Evolutionary conservation across 2,113 vertebrate species (phyloP).

Genomic region (Podilymbus podiceps): DNA sequence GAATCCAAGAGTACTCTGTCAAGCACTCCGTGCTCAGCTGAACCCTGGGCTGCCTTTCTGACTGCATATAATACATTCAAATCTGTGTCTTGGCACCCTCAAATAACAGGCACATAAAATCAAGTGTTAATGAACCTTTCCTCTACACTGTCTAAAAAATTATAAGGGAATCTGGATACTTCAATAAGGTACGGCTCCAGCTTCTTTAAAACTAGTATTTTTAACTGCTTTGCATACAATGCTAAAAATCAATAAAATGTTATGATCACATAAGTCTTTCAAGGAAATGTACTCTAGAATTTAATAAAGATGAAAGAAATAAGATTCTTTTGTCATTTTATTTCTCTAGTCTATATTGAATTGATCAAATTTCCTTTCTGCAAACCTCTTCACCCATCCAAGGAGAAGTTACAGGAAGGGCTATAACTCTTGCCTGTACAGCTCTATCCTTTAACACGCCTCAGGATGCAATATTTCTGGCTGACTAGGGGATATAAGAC

Average conservation of each 20-base stretch:
- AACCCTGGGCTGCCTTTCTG: background rate
- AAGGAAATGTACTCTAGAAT: background rate
- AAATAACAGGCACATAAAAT: background rate
- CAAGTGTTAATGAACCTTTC: background rate
- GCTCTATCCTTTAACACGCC: background rate
- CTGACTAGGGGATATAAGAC: background rate
- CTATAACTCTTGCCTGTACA: background rate
- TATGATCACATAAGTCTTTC: background rate
- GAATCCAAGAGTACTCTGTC: background rate
- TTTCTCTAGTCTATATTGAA: background rate
- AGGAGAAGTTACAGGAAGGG: background rate
- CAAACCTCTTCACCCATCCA: background rate
- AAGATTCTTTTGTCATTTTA: background rate
- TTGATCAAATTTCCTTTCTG: background rate
- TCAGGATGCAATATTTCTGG: background rate
- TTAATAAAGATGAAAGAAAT: slow-evolving; percentile 9
- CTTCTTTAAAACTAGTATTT: background rate
- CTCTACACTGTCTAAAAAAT: background rate
- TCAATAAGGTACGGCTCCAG: background rate
- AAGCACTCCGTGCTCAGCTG: background rate
- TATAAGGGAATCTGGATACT: background rate
- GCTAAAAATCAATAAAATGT: background rate
- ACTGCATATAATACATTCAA: background rate
- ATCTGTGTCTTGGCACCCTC: background rate
- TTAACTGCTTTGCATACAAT: background rate